These are phyloP conservation scores for Nixonia krombeini DNA, from an alignment of 1,140 invertebrate genomes.

Conservation along the genomic window DNA sequence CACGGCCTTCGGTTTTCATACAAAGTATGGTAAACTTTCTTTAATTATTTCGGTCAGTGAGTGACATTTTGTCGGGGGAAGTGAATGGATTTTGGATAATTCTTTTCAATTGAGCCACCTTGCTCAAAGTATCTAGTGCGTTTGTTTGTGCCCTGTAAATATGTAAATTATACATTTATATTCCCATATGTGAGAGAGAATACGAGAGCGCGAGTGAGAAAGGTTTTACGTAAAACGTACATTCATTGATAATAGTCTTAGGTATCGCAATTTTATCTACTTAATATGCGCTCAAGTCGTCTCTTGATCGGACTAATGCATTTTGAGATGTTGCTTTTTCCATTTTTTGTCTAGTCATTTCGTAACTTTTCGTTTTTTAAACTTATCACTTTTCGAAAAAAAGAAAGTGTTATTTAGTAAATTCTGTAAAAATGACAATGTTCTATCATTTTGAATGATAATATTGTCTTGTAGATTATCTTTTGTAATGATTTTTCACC, in stretches of 20 bases:
- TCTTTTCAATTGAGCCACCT: constrained; percentile 39
- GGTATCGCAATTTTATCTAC: constrained; percentile 42
- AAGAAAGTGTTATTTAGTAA: too few relatives aligned
- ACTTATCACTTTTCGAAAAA: too few relatives aligned
- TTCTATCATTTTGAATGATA: too few relatives aligned
- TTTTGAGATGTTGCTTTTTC: constrained; percentile 11
- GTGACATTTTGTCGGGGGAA: too few relatives aligned
- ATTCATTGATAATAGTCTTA: constrained; percentile 26
- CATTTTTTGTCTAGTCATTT: constrained; percentile 40
- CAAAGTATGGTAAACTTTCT: too few relatives aligned
- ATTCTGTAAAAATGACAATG: too few relatives aligned
- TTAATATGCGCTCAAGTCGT: constrained; percentile 36
- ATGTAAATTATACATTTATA: constrained; percentile 69
- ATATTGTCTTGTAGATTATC: too few relatives aligned
- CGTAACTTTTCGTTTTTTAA: too few relatives aligned
- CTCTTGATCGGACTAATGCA: constrained; percentile 35
- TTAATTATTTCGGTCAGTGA: too few relatives aligned
- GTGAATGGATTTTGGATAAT: constrained; percentile 25
- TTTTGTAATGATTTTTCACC: too few relatives aligned
- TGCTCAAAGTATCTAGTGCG: constrained; percentile 50
- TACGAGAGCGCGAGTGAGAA: constrained; percentile 23
- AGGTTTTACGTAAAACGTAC: constrained; percentile 35
- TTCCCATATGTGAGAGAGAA: constrained; percentile 34
- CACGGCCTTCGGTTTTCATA: too few relatives aligned
- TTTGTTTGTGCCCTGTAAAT: constrained; percentile 69